Conservation (phyloP, 2,888 invertebrate genomes). For the Drosophila macrospina region DNA sequence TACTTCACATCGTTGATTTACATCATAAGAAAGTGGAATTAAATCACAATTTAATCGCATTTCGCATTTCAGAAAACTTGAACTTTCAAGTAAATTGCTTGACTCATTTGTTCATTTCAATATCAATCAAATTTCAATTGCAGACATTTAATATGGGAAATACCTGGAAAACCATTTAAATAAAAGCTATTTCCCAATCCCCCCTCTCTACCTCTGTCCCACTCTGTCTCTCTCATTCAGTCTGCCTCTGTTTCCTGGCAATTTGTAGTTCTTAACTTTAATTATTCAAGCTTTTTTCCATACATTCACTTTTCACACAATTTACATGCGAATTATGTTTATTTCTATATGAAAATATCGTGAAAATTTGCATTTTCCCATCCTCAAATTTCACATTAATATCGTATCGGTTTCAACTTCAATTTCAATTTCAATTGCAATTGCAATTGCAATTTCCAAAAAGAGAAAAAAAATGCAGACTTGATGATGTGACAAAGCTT, state of each 20-base stretch:
- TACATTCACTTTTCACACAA: constrained; percentile 20
- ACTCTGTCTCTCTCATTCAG: background rate
- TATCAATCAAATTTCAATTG: constrained; percentile 10
- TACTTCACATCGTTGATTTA: constrained; percentile 3
- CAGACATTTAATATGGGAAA: background rate
- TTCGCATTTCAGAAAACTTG: constrained; percentile 1
- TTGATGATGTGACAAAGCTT: constrained; percentile 34
- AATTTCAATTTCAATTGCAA: constrained; percentile 20
- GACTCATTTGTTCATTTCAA: constrained; percentile 2
- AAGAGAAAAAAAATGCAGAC: constrained; percentile 6
- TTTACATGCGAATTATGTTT: constrained; percentile 8
- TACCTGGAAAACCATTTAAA: background rate
- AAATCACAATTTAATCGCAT: constrained; percentile 12
- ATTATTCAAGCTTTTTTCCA: constrained; percentile 14
- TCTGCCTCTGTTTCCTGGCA: background rate
- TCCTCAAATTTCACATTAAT: constrained; percentile 27
- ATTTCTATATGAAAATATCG: background rate
- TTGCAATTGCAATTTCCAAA: constrained; percentile 20
- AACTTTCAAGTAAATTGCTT: background rate
- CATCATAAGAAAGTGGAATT: background rate
- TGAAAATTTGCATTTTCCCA: background rate
- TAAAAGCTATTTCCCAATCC: background rate
- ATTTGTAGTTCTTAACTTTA: background rate
- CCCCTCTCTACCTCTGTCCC: background rate
- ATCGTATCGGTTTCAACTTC: constrained; percentile 17